Evolutionary conservation across 2,888 invertebrate genomes (phyloP).

Genomic region (Eupithecia tripunctaria): DNA sequence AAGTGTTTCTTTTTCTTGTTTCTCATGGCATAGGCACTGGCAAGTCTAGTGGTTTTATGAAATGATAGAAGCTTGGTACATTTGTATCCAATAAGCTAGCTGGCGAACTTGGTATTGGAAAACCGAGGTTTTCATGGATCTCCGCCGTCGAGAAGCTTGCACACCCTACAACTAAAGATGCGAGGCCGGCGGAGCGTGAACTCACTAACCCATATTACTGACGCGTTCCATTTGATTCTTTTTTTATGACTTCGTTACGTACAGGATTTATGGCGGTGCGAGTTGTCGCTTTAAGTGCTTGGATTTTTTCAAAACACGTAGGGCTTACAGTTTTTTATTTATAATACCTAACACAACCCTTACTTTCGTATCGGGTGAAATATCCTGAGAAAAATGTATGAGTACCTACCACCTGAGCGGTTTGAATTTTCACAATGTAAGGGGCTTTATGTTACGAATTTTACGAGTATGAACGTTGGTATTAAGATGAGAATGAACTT

Average conservation of each 20-base stretch:
- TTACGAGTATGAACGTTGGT: background rate
- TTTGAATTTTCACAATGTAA: background rate
- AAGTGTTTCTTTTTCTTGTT: background rate
- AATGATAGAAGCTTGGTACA: background rate
- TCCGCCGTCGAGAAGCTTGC: constrained; percentile 47
- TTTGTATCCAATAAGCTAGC: background rate
- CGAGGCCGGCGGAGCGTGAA: constrained; percentile 41
- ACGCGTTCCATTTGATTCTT: constrained; percentile 44
- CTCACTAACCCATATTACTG: constrained; percentile 42
- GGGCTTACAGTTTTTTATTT: constrained; percentile 12
- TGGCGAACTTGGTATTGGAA: constrained; percentile 46
- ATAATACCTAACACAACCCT: background rate
- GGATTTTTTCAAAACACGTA: constrained; percentile 13
- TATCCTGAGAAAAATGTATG: background rate
- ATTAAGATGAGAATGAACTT: background rate
- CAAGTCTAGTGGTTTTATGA: background rate
- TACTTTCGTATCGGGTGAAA: background rate
- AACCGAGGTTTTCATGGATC: constrained; percentile 54
- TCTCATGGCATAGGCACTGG: background rate
- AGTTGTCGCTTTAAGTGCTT: constrained; percentile 13
- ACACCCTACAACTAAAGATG: constrained; percentile 45
- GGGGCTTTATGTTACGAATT: background rate
- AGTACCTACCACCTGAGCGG: background rate
- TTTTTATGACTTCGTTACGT: constrained; percentile 44
- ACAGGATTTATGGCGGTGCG: constrained; percentile 32